phyloP scores from a whole-genome alignment of 2,113 vertebrate genomes.

The Rafetus swinhoei region DNA sequence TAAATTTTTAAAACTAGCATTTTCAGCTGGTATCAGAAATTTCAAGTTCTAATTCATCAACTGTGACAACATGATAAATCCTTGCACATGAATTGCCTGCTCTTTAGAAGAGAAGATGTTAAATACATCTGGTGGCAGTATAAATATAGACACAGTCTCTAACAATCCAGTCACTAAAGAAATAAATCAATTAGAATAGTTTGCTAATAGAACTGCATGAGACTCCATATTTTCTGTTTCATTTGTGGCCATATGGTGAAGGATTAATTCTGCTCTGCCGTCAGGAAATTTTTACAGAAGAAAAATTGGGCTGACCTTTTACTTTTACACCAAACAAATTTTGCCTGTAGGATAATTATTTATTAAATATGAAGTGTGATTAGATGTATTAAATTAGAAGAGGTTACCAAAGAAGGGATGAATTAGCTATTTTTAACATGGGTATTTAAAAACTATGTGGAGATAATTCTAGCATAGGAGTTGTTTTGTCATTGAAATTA shows the following conservation, averaged over 20 bases:
- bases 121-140: neutral
- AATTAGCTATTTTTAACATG: conserved; percentile 36
- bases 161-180: conserved; percentile 34
- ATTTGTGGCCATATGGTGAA: conserved; percentile 46
- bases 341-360: conserved; percentile 69
- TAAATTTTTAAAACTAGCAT: neutral
- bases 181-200: conserved; percentile 59
- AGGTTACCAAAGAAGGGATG: conserved; percentile 58
- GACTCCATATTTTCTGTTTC: conserved; percentile 45
- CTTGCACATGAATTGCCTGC: neutral
- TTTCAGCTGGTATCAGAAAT: neutral
- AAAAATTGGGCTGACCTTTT: conserved; percentile 68
- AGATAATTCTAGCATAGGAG: conserved; percentile 28
- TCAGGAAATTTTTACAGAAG: conserved; percentile 28
- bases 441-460: conserved; percentile 47
- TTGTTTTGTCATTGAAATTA: neutral
- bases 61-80: conserved; percentile 13
- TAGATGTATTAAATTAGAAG: conserved; percentile 47
- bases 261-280: conserved; percentile 54
- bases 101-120: conserved; percentile 11
- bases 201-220: conserved; percentile 56
- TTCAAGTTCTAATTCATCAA: neutral
- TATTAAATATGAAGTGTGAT: conserved; percentile 44
- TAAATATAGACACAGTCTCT: neutral
- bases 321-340: conserved; percentile 56